phyloP scores from a whole-genome alignment of 2,888 invertebrate species.

The Helleia helle region DNA sequence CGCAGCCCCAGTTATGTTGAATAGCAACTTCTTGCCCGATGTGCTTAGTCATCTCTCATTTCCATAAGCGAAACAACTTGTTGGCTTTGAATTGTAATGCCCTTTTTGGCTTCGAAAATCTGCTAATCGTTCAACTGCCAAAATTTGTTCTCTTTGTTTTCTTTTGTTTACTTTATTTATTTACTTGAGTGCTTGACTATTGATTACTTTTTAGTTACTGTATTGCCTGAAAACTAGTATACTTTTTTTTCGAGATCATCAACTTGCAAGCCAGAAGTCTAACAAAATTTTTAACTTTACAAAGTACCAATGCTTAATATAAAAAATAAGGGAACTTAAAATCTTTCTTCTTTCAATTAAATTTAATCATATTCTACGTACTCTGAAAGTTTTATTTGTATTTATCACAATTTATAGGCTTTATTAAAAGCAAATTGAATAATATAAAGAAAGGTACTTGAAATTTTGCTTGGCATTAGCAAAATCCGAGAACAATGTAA shows the following conservation, averaged over 20 bases:
- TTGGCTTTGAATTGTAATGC: constrained; percentile 10
- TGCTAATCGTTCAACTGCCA: constrained; percentile 5
- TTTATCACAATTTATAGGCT: neutral
- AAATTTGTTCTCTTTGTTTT: constrained; percentile 4
- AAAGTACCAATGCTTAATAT: no score
- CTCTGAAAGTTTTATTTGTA: no score
- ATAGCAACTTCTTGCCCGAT: constrained; percentile 22
- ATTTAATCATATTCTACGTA: no score
- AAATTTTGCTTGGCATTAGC: constrained; percentile 19
- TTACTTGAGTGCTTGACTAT: neutral
- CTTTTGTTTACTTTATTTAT: neutral
- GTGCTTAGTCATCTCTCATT: constrained; percentile 39
- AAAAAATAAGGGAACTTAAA: no score
- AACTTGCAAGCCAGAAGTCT: no score
- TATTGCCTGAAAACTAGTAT: no score
- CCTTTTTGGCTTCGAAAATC: neutral
- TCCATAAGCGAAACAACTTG: constrained; percentile 35
- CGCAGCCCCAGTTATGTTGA: constrained; percentile 28
- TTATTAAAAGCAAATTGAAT: neutral
- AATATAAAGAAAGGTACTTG: neutral
- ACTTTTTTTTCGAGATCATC: no score
- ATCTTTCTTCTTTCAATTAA: no score
- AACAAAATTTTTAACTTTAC: no score
- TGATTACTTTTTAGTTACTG: no score
- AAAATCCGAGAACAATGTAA: constrained; percentile 32